Conservation (phyloP, 2,797 vertebrate genomes). For the Liparis tanakae region DNA sequence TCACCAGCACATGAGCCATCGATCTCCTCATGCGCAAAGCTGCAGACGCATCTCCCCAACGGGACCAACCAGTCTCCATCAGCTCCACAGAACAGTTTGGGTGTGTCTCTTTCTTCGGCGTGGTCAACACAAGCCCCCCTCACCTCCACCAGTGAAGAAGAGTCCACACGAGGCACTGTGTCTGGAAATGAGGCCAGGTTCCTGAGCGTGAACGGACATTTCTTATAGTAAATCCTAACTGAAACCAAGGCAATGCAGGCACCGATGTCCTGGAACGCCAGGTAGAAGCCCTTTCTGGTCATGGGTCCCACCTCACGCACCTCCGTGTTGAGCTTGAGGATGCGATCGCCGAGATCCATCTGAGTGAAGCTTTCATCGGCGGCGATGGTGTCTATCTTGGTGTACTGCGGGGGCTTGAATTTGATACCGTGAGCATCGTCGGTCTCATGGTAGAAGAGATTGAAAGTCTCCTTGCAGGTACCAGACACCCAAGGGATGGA, state of each 20-base stretch:
- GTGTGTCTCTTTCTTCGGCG: slow-evolving; percentile 92
- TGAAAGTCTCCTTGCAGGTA: slow-evolving; percentile 97
- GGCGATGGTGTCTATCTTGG: slow-evolving; percentile 95
- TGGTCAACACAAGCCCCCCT: slow-evolving; percentile 94
- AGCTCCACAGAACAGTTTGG: slow-evolving; percentile 94
- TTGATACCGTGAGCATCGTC: slow-evolving; percentile 90
- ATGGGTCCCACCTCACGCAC: slow-evolving; percentile 94
- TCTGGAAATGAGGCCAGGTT: slow-evolving; percentile 95
- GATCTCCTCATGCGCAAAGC: slow-evolving; percentile 90
- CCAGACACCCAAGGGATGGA: slow-evolving; percentile 96
- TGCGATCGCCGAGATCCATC: slow-evolving; percentile 96
- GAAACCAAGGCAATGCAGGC: slow-evolving; percentile 96
- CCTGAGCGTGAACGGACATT: slow-evolving; percentile 92
- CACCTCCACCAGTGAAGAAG: slow-evolving; percentile 95
- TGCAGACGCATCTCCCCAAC: slow-evolving; percentile 93
- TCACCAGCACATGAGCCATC: slow-evolving; percentile 92
- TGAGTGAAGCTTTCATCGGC: slow-evolving; percentile 97
- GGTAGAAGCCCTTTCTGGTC: slow-evolving; percentile 92
- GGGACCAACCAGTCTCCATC: slow-evolving; percentile 98
- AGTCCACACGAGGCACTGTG: slow-evolving; percentile 94
- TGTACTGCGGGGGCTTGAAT: slow-evolving; percentile 91
- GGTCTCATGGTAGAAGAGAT: slow-evolving; percentile 93
- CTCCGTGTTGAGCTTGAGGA: slow-evolving; percentile 96
- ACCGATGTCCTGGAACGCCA: slow-evolving; percentile 96
- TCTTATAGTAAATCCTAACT: slow-evolving; percentile 95